Evolutionary conservation across 2,113 vertebrate species (phyloP).

Genomic region (Camarhynchus parvulus): DNA sequence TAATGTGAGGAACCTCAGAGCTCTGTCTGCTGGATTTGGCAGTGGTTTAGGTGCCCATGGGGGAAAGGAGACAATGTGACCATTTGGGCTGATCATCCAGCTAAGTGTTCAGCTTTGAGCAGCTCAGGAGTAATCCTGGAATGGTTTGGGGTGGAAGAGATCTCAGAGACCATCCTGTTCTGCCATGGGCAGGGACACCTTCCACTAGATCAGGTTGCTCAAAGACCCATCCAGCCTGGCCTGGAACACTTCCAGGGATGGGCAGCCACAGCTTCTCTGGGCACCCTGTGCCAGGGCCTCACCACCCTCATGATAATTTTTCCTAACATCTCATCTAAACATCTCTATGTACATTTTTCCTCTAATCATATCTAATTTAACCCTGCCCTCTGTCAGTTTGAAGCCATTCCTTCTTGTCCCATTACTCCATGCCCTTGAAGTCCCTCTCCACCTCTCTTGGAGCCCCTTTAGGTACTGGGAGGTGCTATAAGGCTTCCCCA

Average conservation of each 20-base stretch:
- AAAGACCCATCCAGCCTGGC: not conserved
- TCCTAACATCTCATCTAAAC: not conserved
- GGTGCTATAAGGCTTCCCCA: not conserved
- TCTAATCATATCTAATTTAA: not conserved
- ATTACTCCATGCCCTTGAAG: not conserved
- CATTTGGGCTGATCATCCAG: not conserved
- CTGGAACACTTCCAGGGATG: not conserved
- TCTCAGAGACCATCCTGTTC: not conserved
- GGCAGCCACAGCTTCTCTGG: not conserved
- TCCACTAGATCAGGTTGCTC: not conserved
- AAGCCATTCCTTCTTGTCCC: not conserved
- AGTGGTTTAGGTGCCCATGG: not conserved
- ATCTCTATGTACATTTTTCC: not conserved
- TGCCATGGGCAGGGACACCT: not conserved
- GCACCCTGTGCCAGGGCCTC: not conserved
- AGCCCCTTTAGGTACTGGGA: not conserved
- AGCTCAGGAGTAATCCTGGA: not conserved
- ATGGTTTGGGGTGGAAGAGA: not conserved
- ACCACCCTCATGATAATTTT: not conserved
- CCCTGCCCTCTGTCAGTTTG: not conserved
- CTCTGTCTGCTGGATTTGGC: not conserved
- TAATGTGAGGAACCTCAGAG: not conserved
- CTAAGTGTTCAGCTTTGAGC: not conserved
- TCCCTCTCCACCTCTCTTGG: not conserved
- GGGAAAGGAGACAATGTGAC: not conserved